Conservation (phyloP, 2,113 vertebrate genomes). For the Acinonyx jubatus region DNA sequence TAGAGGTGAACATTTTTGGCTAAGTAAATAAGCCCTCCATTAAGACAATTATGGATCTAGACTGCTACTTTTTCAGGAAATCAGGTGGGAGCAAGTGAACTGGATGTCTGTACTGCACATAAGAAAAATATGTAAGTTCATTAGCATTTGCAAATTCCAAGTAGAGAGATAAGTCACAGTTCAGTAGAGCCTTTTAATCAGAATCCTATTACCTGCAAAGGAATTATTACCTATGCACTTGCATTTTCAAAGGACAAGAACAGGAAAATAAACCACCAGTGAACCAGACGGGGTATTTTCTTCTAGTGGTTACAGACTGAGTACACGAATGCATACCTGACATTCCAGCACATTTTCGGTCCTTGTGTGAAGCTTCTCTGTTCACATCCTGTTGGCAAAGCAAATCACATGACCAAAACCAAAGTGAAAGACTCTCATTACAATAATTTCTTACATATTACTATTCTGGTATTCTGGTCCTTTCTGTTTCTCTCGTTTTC, state of each 20-base stretch:
- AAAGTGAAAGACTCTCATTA: background rate
- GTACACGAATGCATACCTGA: background rate
- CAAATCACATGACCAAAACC: background rate
- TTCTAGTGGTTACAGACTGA: background rate
- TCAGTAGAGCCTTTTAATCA: slow-evolving; percentile 61
- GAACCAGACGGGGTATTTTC: background rate
- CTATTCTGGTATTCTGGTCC: background rate
- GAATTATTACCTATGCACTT: slow-evolving; percentile 44
- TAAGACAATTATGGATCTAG: background rate
- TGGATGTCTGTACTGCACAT: slow-evolving; percentile 7
- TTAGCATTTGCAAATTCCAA: slow-evolving; percentile 64
- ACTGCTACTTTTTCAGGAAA: slow-evolving; percentile 47
- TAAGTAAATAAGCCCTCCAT: slow-evolving; percentile 22
- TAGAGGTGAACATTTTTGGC: slow-evolving; percentile 11
- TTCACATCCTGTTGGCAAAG: background rate
- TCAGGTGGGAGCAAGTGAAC: slow-evolving; percentile 19
- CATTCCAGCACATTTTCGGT: background rate
- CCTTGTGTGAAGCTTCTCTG: background rate
- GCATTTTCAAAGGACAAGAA: slow-evolving; percentile 63
- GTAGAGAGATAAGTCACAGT: slow-evolving; percentile 63
- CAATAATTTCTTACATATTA: background rate
- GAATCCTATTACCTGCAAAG: slow-evolving; percentile 36
- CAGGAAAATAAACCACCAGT: background rate
- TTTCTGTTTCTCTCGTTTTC: background rate
- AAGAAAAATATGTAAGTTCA: slow-evolving; percentile 33